Percentiles rank a stretch among this genome's conserved stretches.
phyloP scores from a whole-genome alignment of 2,888 invertebrate species.

The Acronicta psi region DNA sequence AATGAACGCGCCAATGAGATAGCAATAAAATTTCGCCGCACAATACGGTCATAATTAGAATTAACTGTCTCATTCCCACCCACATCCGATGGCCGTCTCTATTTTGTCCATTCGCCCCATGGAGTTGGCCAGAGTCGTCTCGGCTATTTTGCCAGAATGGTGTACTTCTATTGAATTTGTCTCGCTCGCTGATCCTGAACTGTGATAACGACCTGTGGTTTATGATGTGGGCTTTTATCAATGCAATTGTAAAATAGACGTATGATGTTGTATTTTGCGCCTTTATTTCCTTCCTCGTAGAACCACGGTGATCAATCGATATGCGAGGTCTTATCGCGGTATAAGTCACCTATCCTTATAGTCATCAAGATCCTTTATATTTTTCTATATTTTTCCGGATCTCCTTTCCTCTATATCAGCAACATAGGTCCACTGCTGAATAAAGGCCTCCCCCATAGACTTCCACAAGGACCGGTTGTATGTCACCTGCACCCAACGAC shows the following conservation, averaged over 20 bases:
- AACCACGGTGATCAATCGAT: no score
- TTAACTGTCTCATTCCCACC: conserved; percentile 86
- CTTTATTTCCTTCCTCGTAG: no score
- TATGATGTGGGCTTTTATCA: conserved; percentile 22
- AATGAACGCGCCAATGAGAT: conserved; percentile 87
- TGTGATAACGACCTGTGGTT: conserved; percentile 37
- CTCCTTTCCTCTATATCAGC: no score
- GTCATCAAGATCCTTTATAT: no score
- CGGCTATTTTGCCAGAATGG: conserved; percentile 46
- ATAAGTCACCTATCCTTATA: no score
- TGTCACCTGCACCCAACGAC: no score
- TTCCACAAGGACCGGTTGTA: no score
- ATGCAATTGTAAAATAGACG: conserved; percentile 5
- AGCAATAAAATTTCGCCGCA: conserved; percentile 86
- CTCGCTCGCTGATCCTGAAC: conserved; percentile 40
- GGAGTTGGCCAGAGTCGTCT: conserved; percentile 69
- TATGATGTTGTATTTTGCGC: not conserved
- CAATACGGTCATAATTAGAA: conserved; percentile 87
- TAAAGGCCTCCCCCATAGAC: no score
- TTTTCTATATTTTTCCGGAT: no score
- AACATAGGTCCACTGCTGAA: no score
- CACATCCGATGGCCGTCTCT: conserved; percentile 80
- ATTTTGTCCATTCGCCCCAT: conserved; percentile 68
- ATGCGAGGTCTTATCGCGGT: no score
- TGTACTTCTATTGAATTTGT: conserved; percentile 48